Evolutionary conservation across 2,113 vertebrate species (phyloP), one percentile per base, ranked within the genome.

Genomic region (Cettia cetti): DNA sequence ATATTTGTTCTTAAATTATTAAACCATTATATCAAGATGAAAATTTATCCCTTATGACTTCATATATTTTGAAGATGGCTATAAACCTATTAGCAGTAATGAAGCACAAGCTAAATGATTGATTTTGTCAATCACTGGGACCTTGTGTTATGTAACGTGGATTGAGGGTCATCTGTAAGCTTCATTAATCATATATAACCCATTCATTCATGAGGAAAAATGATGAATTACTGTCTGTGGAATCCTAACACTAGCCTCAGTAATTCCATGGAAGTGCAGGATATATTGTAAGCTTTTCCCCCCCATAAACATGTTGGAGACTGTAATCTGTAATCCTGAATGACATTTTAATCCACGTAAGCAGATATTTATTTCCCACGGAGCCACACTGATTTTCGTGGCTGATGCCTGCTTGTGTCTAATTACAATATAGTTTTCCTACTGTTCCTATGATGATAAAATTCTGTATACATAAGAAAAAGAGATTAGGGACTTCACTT

Each of bases 291-390:
- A 90, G 54, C 12, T 30, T 56, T 72, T 61, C 40, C 27, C 53
- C 1, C 1, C 26, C 26, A 66, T 70, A 89, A 90, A 85, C 37
- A 74, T 66, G 59, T 63, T 89, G 93, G 54, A 94, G 63, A 61
- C 71, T 63, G 37, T 91, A 92, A 89, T 91, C 86, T 92, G 70
- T 91, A 91, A 93, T 90, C 54, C 71, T 88, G 75, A 52, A 61
- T 39, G 82, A 90, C 88, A 82, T 39, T 86, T 91, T 91, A 95
- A 95, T 94, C 93, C 79, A 26, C 59, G 39, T 82, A 90, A 89
- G 82, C 39, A 95, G 93, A 88, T 89, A 89, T 60, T 93, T 92
- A 68, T 68, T 75, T 87, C 47, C 79, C 50, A 60, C 40, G 64
- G 85, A 94, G 85, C 72, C 33, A 39, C 47, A 39, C 19, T 64